Evolutionary conservation across 2,113 vertebrate genomes (phyloP).

Genomic region (Psettodes erumei): DNA sequence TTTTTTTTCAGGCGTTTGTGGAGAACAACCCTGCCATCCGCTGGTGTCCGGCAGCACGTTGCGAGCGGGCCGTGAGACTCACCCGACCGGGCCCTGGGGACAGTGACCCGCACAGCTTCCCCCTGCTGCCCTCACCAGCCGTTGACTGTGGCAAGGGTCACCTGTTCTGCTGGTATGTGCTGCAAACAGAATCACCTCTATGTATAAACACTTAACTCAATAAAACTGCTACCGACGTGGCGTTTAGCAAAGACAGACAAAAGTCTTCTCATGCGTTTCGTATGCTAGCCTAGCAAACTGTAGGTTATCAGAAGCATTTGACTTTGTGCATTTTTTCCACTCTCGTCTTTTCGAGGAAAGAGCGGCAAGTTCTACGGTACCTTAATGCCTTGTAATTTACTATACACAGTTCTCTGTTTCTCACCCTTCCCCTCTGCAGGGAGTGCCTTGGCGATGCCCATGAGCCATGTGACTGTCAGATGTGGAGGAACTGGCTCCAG

Average conservation of each 20-base stretch:
- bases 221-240: background rate
- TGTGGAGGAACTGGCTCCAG: slow-evolving; percentile 98
- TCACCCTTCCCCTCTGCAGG: slow-evolving; percentile 76
- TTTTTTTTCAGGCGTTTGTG: slow-evolving; percentile 69
- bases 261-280: no score
- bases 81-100: slow-evolving; percentile 90
- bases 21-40: slow-evolving; percentile 90
- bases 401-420: background rate
- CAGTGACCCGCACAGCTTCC: slow-evolving; percentile 90
- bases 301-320: no score
- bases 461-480: slow-evolving; percentile 98
- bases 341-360: background rate
- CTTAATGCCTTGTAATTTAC: background rate
- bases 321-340: background rate
- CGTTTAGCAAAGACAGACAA: background rate
- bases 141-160: slow-evolving; percentile 99
- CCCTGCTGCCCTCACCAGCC: slow-evolving; percentile 94
- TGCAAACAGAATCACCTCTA: background rate
- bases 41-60: slow-evolving; percentile 96
- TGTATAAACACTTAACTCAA: background rate
- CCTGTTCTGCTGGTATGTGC: slow-evolving; percentile 77
- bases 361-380: background rate
- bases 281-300: no score
- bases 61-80: slow-evolving; percentile 95
- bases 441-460: slow-evolving; percentile 98